Evolutionary conservation across 30 jellyfish, hydroid and myxozoan genomes (phyloP), one percentile per base, ranked within the genome.

Genomic region (Morbakka virulenta): DNA sequence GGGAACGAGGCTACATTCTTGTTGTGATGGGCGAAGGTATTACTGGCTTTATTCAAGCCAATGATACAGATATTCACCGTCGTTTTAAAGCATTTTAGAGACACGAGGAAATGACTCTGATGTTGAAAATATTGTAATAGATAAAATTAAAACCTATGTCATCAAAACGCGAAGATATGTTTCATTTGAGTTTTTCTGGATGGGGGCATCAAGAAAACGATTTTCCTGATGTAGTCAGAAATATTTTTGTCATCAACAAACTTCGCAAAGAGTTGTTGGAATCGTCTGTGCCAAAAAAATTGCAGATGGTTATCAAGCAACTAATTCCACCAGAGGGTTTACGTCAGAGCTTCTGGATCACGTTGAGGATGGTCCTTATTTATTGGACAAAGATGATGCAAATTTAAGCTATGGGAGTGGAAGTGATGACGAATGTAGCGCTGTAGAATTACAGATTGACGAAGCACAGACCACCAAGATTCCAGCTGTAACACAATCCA

Each of bases 301-400:
- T n/a, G 34, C 62, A 14, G 84, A 4, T 35, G 61, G 61, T 48
- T n/a, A 47, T 72, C 81, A 72, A 72, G 51, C n/a, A 30, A 13
- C 82, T 69, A 11, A 35, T 36, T 69, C 82, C 82, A 69, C 82
- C 82, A 0, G 47, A 69, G 27, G 79, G 82, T 33, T 32, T 69
- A 28, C 79, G 79, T 69, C 82, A 69, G 82, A 69, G 82, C 27
- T 69, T 77, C 82, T 69, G 79, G 79, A 69, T 34, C 41, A 26
- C 12, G 20, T 21, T 26, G 25, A 31, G 3, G 23, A 78, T 69
- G 82, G 12, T 32, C 33, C 79, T 69, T 77, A 69, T 4, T 27
- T 17, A 23, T n/a, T n/a, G n/a, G n/a, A n/a, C n/a, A 31, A 69
- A 29, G 27, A 69, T 34, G n/a, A n/a, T n/a, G n/a, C 20, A 57